Base-by-base conservation (phyloP, 1,140 invertebrate species). In the Dinothrombium tinctorium region DNA sequence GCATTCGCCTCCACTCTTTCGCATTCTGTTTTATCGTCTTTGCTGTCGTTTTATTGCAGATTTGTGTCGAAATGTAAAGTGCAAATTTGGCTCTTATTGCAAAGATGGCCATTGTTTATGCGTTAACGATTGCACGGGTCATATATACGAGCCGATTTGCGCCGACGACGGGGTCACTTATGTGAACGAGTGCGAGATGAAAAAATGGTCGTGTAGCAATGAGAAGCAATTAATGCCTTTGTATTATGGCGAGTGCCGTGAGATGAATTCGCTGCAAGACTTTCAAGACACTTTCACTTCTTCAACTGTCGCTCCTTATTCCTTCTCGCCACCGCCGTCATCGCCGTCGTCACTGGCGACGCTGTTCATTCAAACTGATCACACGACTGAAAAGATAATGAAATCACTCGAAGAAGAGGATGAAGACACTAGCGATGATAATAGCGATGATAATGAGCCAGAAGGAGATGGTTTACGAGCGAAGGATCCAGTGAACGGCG, bases 101-200 rank as follows among this genome's bases (percentile, higher is more conserved):
- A 68, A 77, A 50, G 72, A 74, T 28, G 82, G 80, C 0, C 66
- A 71, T 32, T 87, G 81, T 59, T 65, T 83, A 4, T 87, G 82
- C 54, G 77, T 78, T 2, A 69, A 69, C 35, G 67, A 71, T 46
- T 87, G 82, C 56, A 57, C 60, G 2, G 20, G 29, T 11, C 45
- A 37, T 4, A 12, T 12, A 2, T 45, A 51, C 12, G 58, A 62
- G 22, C 71, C 71, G 23, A 76, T 89, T 22, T 90, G 84, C 57
- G 78, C 73, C 29, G 78, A 71, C 50, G 74, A 84, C 52, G 72
- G 74, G 55, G 67, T 69, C 43, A 84, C 78, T 0, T 89, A 77
- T 28, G 32, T 69, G 43, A 74, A 69, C 36, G 60, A 68, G 17
- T 79, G 76, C 53, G 66, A 74, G 47, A 56, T 77, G 45, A 62